These are phyloP conservation scores for Danaus chrysippus DNA, from an alignment of 2,888 invertebrate genomes.

Conservation along the genomic window DNA sequence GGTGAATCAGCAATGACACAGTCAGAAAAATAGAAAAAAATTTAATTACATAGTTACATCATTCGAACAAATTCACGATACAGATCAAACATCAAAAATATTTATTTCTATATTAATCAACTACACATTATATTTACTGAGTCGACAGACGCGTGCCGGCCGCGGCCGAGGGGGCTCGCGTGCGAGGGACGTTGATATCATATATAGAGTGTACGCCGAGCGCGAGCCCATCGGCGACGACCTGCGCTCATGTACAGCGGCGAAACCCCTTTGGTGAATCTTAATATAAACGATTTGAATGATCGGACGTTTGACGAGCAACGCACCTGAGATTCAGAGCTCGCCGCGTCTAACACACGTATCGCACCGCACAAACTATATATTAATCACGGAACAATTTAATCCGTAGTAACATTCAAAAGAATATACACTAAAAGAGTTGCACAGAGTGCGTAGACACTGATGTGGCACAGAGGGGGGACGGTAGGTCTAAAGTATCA, in stretches of 20 bases:
- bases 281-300: slow-evolving; percentile 34
- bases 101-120: slow-evolving; percentile 70
- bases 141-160: slow-evolving; percentile 54
- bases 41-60: slow-evolving; percentile 65
- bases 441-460: slow-evolving; percentile 17
- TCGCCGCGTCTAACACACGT: slow-evolving; percentile 49
- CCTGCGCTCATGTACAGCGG: slow-evolving; percentile 28
- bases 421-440: slow-evolving; percentile 32
- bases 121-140: slow-evolving; percentile 65
- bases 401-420: slow-evolving; percentile 58
- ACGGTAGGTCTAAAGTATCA: slow-evolving; percentile 17
- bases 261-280: slow-evolving; percentile 18
- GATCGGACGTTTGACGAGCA: slow-evolving; percentile 39
- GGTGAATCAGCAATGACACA: slow-evolving; percentile 57
- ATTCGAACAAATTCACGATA: slow-evolving; percentile 69
- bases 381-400: slow-evolving; percentile 57
- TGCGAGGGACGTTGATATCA: slow-evolving; percentile 7
- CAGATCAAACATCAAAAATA: slow-evolving; percentile 75
- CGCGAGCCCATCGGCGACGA: slow-evolving; percentile 26
- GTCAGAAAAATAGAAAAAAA: slow-evolving; percentile 58
- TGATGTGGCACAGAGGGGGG: slow-evolving; percentile 25
- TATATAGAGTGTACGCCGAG: slow-evolving; percentile 4
- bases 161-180: slow-evolving; percentile 37
- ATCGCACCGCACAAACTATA: slow-evolving; percentile 43
- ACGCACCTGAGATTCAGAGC: slow-evolving; percentile 68